Evolutionary conservation across 2,888 invertebrate species (phyloP).

Genomic region (Phlogophora meticulosa): DNA sequence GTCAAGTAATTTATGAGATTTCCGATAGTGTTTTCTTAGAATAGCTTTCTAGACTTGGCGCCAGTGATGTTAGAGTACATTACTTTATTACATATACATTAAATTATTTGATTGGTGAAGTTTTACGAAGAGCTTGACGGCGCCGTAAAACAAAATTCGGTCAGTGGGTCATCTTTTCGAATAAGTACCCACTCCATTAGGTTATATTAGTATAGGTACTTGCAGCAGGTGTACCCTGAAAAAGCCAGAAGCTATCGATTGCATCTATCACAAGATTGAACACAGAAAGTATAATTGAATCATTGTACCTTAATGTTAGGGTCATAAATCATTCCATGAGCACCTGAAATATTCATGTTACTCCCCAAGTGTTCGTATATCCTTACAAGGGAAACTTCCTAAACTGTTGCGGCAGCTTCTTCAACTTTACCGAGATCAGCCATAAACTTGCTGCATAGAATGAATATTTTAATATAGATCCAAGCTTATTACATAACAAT

Average conservation of each 20-base stretch:
- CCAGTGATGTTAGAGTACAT: neutral
- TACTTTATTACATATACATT: too few relatives aligned
- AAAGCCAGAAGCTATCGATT: neutral
- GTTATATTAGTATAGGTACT: too few relatives aligned
- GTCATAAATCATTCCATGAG: slow-evolving; percentile 28
- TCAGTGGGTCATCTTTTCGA: too few relatives aligned
- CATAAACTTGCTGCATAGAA: slow-evolving; percentile 59
- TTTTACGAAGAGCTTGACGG: neutral
- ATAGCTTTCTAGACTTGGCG: slow-evolving; percentile 1
- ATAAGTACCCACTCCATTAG: too few relatives aligned
- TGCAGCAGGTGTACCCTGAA: neutral
- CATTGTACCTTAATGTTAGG: slow-evolving; percentile 4
- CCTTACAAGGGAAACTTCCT: slow-evolving; percentile 50
- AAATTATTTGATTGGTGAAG: neutral
- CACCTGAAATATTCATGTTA: slow-evolving; percentile 43
- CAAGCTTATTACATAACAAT: slow-evolving; percentile 51
- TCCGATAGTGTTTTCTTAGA: neutral
- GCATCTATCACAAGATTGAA: neutral
- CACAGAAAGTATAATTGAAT: slow-evolving; percentile 9
- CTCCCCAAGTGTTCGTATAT: slow-evolving; percentile 43
- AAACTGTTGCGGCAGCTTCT: slow-evolving; percentile 62
- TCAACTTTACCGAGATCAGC: slow-evolving; percentile 60
- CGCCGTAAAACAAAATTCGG: too few relatives aligned
- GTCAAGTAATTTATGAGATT: slow-evolving; percentile 1
- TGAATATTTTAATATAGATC: slow-evolving; percentile 62